Evolutionary conservation across 2,113 vertebrate genomes (phyloP), one percentile per base, ranked within the genome.

Genomic region (Camelus bactrianus): DNA sequence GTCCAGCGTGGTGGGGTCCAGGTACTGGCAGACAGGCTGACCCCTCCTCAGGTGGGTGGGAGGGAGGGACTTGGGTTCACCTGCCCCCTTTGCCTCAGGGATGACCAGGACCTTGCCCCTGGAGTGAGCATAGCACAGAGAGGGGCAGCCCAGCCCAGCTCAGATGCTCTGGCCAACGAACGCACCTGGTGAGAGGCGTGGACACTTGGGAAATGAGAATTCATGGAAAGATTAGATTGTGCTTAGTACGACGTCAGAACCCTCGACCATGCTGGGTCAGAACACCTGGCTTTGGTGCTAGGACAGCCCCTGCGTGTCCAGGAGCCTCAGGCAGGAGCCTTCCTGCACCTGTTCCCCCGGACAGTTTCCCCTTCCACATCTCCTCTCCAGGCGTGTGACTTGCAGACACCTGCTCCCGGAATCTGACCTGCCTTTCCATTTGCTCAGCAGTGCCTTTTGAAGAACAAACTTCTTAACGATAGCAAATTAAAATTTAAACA

Each of bases 301-400:
- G 30, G 0, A 14, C 46, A 8, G 35, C 32, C 52, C 1, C 24
- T 4, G 52, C 26, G 35, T 2, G 38, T 11, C 13, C 5, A 11
- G 85, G 14, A 48, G 12, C 52, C 82, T 14, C 1, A 1, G 9
- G 15, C 26, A 16, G 35, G 73, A 24, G 17, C 4, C n/a, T 54
- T 12, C 6, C 26, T 42, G 38, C 19, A 5, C 2, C 42, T 3
- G 1, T 15, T 26, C 7, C 9, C 48, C 26, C 64, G 35, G 62
- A 20, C 6, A 6, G 19, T 38, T 81, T 8, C 3, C 17, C 79
- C 48, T 8, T 77, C 38, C 7, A 0, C 0, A 19, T 35, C 64
- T 46, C 24, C 35, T 35, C 8, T 28, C 35, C 62, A 32, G 80
- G 30, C 1, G 0, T 0, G 0, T 0, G 60, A 13, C 1, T 5